Base-by-base conservation (phyloP, 1,140 invertebrate genomes). In the Euwallacea similis region DNA sequence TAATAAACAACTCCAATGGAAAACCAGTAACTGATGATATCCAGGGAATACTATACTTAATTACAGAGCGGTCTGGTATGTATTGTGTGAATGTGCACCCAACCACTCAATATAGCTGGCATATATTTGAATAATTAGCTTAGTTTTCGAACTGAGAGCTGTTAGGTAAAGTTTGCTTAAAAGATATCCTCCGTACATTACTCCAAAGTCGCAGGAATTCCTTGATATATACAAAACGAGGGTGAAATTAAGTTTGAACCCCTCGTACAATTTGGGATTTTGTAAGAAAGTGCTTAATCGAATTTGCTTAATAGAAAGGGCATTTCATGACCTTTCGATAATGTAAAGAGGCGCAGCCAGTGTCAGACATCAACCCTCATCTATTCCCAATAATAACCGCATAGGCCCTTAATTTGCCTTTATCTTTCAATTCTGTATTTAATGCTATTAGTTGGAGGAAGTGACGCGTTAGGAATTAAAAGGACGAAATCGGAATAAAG, bases 401-500 rank as follows among this genome's bases (percentile, higher is more conserved):
- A 60, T 66, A 42, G 56, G 63, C 55, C 64, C 63, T 59, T 66
- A 71, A 71, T 66, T 71, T 62, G 70, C 55, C 58, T 71, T 71
- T 71, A 71, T 66, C 70, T 65, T 71, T 71, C 63, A 71, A 71
- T 71, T 66, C 63, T 59, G 33, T 71, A 71, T 71, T 65, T 71
- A 66, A 71, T 53, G 63, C 63, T 71, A 71, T 71, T 71, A 71
- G 64, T 66, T 71, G 43, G 16, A 71, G 70, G 70, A 71, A 66
- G 70, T 71, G 70, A 71, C 70, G 70, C 70, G 63, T 71, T 66
- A 66, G 43, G 68, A 70, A 70, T 70, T 70, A 70, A 70, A 71
- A 71, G 55, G 70, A 71, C 46, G 70, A 66, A 71, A 71, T 71
- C 70, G 55, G 61, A 71, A 71, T 71, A 71, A 71, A 66, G 70